Conservation (phyloP, 2,113 vertebrate genomes). For the Ophthalmolycus amberensis region DNA sequence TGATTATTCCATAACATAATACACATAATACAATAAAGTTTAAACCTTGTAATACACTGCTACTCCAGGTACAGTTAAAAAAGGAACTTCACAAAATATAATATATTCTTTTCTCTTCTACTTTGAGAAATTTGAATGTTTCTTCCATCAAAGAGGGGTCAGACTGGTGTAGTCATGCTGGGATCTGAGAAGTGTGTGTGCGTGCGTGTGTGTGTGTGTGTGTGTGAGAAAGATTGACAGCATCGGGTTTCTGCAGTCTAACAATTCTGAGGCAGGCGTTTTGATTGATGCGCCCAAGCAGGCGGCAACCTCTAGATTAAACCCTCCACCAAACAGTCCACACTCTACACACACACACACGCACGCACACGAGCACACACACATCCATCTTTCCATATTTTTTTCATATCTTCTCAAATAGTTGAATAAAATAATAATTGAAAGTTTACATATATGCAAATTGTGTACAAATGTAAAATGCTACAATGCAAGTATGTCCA, state of each 20-base stretch:
- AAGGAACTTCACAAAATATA: not conserved
- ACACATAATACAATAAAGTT: not conserved
- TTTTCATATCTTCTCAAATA: not conserved
- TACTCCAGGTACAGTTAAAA: not conserved
- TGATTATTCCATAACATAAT: not conserved
- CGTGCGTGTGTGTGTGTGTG: slow-evolving; percentile 10
- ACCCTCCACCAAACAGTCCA: slow-evolving; percentile 32
- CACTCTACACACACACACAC: not conserved
- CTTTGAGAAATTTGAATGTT: slow-evolving; percentile 7
- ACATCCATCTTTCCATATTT: not conserved
- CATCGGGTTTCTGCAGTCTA: slow-evolving; percentile 54
- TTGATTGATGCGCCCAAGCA: slow-evolving; percentile 67
- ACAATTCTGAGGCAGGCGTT: slow-evolving; percentile 58
- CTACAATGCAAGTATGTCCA: not conserved
- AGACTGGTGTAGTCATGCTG: slow-evolving; percentile 1
- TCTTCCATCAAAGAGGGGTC: slow-evolving; percentile 14
- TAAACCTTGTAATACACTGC: not conserved
- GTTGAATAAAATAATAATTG: not conserved
- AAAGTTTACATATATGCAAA: not conserved
- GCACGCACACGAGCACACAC: slow-evolving; percentile 2
- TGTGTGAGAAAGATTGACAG: slow-evolving; percentile 59
- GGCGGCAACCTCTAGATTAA: slow-evolving; percentile 50
- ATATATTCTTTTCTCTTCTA: slow-evolving; percentile 1
- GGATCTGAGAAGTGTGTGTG: slow-evolving; percentile 1
- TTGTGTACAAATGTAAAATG: not conserved